A percentile compares a stretch with the other conserved stretches of the same genome.
These are phyloP conservation scores for Euzophera pinguis DNA, from an alignment of 2,888 invertebrate species.

Conservation along the genomic window DNA sequence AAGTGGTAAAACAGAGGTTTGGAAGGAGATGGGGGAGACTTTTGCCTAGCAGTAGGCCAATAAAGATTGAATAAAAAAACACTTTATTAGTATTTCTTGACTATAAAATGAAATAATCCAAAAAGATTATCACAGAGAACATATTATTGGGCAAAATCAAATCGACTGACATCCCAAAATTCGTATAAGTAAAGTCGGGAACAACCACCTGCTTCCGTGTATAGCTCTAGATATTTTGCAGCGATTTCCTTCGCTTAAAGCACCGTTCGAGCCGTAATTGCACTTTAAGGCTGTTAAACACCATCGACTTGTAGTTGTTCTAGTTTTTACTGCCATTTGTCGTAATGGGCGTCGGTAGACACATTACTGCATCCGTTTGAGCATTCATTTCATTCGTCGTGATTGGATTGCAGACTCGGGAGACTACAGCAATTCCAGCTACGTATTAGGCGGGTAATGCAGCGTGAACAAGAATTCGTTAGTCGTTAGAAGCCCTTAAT, in stretches of 20 bases:
- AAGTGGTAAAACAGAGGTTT: no score
- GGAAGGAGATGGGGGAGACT: no score
- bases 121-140: no score
- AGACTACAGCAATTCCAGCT: slow-evolving; percentile 7
- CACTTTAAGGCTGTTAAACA: slow-evolving; percentile 22
- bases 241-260: slow-evolving; percentile 12
- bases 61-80: no score
- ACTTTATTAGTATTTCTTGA: no score
- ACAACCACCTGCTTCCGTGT: not conserved
- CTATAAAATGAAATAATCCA: no score
- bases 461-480: slow-evolving; percentile 16
- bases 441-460: slow-evolving; percentile 10
- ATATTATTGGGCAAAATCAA: no score
- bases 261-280: slow-evolving; percentile 21
- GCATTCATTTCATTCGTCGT: slow-evolving; percentile 11
- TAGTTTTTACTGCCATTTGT: slow-evolving; percentile 19
- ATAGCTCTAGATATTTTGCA: slow-evolving; percentile 8
- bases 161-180: no score
- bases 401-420: slow-evolving; percentile 10
- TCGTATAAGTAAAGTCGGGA: not conserved
- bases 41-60: no score
- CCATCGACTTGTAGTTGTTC: slow-evolving; percentile 21
- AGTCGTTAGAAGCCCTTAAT: slow-evolving; percentile 27
- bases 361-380: slow-evolving; percentile 14
- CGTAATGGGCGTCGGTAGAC: slow-evolving; percentile 11